A percentile compares a stretch with the other conserved stretches of the same genome.
These are phyloP conservation scores for Hoplodrina blanda DNA, from an alignment of 2,888 invertebrate genomes.

Conservation along the genomic window DNA sequence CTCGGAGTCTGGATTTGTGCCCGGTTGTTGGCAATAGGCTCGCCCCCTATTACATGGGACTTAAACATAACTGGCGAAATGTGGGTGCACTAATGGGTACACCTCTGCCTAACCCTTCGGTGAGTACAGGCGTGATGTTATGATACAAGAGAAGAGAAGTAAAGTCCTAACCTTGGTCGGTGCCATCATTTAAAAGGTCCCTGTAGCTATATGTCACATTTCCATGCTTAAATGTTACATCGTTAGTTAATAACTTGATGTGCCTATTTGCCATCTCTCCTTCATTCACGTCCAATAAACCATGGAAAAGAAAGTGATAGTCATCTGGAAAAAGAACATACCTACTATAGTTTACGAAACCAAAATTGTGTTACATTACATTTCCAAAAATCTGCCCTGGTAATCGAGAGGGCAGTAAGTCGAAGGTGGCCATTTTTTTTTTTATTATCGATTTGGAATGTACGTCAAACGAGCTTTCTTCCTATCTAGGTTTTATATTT, in stretches of 20 bases:
- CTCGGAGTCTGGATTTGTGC: too few species aligned
- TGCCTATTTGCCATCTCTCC: slow-evolving; percentile 6
- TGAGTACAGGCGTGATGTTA: too few species aligned
- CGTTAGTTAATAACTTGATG: slow-evolving; percentile 12
- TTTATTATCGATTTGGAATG: too few species aligned
- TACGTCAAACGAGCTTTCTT: too few species aligned
- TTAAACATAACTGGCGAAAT: too few species aligned
- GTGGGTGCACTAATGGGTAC: too few species aligned
- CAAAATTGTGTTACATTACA: slow-evolving; percentile 55
- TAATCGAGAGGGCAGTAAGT: too few species aligned
- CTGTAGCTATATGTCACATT: slow-evolving; percentile 31
- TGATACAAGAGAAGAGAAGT: neutral
- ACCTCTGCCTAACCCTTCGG: too few species aligned
- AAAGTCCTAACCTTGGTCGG: slow-evolving; percentile 36
- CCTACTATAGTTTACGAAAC: slow-evolving; percentile 58
- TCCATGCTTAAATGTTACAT: slow-evolving; percentile 11
- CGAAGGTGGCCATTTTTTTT: too few species aligned
- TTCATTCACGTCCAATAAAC: neutral
- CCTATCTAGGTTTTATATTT: too few species aligned
- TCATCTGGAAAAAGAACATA: slow-evolving; percentile 13
- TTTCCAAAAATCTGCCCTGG: slow-evolving; percentile 44
- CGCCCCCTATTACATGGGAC: too few species aligned
- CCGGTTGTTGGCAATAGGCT: too few species aligned
- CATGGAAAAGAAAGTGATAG: slow-evolving; percentile 10
- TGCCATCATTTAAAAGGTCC: slow-evolving; percentile 33